These are phyloP conservation scores for Cryptocephalus primarius DNA, from an alignment of 2,888 invertebrate genomes.

Conservation along the genomic window DNA sequence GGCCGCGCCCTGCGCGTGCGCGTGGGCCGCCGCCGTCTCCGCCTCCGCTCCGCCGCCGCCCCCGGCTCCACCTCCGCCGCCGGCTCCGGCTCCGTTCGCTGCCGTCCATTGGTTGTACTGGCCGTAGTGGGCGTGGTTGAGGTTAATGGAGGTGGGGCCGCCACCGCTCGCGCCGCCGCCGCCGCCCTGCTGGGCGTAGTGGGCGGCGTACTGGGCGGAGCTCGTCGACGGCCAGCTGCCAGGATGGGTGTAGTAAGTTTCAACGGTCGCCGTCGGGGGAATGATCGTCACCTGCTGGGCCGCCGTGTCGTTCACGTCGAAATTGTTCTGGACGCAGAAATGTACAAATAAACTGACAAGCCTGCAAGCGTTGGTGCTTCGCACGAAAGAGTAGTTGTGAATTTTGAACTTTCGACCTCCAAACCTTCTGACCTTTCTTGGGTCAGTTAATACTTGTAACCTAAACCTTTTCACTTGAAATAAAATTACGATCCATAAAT, in stretches of 20 bases:
- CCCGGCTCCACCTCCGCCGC: background rate
- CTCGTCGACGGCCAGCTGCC: constrained; percentile 8
- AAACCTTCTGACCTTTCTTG: no score
- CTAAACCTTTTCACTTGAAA: no score
- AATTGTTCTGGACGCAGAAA: constrained; percentile 12
- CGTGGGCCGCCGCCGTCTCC: constrained; percentile 1
- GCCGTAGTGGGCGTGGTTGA: constrained; percentile 5
- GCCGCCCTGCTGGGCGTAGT: constrained; percentile 12
- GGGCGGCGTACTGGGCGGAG: constrained; percentile 8
- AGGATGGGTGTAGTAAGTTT: constrained; percentile 24
- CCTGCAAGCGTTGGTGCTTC: no score
- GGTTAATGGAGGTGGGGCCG: constrained; percentile 6
- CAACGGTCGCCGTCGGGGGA: constrained; percentile 38
- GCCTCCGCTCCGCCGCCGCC: constrained; percentile 11
- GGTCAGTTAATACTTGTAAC: no score
- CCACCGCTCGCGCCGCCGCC: background rate
- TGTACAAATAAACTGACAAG: no score
- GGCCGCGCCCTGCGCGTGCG: constrained; percentile 3
- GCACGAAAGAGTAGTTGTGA: no score
- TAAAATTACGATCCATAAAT: no score
- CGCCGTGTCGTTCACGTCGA: constrained; percentile 12
- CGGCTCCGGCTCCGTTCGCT: constrained; percentile 10
- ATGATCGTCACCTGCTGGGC: constrained; percentile 42
- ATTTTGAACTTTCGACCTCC: no score
- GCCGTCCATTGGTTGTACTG: background rate